Evolutionary conservation across 2,888 invertebrate genomes (phyloP), one percentile per base, ranked within the genome.

Genomic region (Lasius fuliginosus): DNA sequence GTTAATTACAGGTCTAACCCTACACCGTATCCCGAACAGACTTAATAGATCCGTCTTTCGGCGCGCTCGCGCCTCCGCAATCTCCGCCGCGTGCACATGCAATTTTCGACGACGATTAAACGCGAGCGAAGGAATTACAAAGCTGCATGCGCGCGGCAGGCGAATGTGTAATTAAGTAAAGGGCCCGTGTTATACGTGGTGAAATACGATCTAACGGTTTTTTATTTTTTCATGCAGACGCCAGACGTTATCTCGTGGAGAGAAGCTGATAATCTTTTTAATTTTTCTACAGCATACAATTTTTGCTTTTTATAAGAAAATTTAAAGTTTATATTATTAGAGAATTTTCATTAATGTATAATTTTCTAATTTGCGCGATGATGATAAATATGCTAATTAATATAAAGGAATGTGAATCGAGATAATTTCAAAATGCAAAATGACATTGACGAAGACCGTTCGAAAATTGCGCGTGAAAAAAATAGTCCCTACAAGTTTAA

Each of bases 1-100:
- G 94, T 94, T 94, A 94, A 94, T 94, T 94, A 94, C 94, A 94
- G 94, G 94, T 92, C 92, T 92, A 91, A 93, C 91, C 92, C 89
- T 87, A 87, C 89, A 88, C 89, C 88, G 86, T 87, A 86, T 86
- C 90, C 90, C 87, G 87, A 84, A 85, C 87, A 87, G 87, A 90
- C 92, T 92, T 93, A 93, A 94, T 94, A 94, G 94, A 94, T 93
- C 91, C 92, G 91, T 94, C 93, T 94, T 91, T 91, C 90, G 91
- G 88, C 81, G 85, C 81, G 76, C 67, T 81, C 82, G 62, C 75
- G 65, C 83, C 87, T 79, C 76, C 74, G 87, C 86, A 81, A 81
- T 81, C 79, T 81, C 46, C 60, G 60, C 60, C 30, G 77, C 67
- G 65, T 46, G 73, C 60, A 67, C 82, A 73, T 85, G 82, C 85